Evolutionary conservation across 2,888 invertebrate genomes (phyloP), one percentile per base, ranked within the genome.

Genomic region (Cephus pulcher): DNA sequence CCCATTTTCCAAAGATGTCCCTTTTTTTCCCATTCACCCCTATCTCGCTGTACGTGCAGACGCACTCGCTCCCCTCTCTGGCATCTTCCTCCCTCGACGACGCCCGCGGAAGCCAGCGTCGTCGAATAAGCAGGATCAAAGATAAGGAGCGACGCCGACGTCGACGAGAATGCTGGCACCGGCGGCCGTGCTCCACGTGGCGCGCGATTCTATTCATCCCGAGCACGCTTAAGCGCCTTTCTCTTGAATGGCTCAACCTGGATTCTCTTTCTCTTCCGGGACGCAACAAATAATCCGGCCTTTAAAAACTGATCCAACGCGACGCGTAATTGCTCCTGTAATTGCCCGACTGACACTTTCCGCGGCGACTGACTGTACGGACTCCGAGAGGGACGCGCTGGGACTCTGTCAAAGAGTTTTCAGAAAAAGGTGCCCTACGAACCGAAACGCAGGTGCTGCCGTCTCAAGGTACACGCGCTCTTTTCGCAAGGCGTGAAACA

Each of bases 401-500:
- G 40, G 40, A 56, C 23, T 9, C 56, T 1, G 15, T 56, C 9
- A 9, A 56, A 9, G 56, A 56, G 1, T 56, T 9, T 56, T 23
- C 23, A 56, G 56, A 56, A 23, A 23, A 23, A 56, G 15, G 23
- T 2, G 23, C 23, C 23, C 23, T 23, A 3, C 23, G 23, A 56
- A 56, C 23, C 2, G 9, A 23, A 56, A 9, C 9, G 56, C 56
- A 56, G 56, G 56, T 56, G 56, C 56, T 23, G 23, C 23, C 23
- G 56, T 23, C 23, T 2, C 23, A 9, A 56, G 56, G 23, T 23
- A 23, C 56, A 56, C 56, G 56, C 33, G 71, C 33, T 71, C 56
- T 32, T 71, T 71, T 71, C 74, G 37, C 78, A 78, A 87, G 88
- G 88, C 87, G 89, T 88, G 88, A 88, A 88, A 86, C 87, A 85